These are phyloP conservation scores for Loris lydekkerianus DNA, from an alignment of 2,797 vertebrate genomes.

Conservation along the genomic window DNA sequence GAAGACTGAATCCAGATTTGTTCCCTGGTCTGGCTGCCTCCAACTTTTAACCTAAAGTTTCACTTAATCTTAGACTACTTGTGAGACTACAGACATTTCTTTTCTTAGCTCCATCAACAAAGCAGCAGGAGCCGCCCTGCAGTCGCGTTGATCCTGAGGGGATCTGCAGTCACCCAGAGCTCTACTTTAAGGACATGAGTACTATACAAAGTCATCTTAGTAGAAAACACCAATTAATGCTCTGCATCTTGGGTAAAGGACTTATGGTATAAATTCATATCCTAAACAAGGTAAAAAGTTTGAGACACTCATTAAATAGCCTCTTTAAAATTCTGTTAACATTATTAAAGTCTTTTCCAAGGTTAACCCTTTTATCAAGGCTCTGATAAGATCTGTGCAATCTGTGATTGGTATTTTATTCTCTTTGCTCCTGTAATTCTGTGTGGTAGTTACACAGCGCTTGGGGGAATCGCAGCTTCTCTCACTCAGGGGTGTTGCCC, in stretches of 20 bases:
- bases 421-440: neutral
- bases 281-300: neutral
- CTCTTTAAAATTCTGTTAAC: neutral
- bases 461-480: accelerated
- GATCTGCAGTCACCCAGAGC: neutral
- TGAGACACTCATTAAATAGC: neutral
- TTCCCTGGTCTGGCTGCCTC: neutral
- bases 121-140: accelerated
- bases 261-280: neutral
- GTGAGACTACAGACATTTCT: neutral
- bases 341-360: neutral
- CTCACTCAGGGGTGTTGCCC: accelerated
- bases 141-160: neutral
- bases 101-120: no score
- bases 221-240: neutral
- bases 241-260: neutral
- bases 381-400: neutral
- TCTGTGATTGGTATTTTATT: neutral
- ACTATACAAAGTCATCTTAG: neutral
- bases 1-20: neutral
- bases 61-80: neutral
- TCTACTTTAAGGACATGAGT: neutral
- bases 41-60: neutral
- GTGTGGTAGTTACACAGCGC: neutral
- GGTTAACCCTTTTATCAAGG: neutral